phyloP scores from a whole-genome alignment of 2,113 vertebrate species.

The Acinonyx jubatus region DNA sequence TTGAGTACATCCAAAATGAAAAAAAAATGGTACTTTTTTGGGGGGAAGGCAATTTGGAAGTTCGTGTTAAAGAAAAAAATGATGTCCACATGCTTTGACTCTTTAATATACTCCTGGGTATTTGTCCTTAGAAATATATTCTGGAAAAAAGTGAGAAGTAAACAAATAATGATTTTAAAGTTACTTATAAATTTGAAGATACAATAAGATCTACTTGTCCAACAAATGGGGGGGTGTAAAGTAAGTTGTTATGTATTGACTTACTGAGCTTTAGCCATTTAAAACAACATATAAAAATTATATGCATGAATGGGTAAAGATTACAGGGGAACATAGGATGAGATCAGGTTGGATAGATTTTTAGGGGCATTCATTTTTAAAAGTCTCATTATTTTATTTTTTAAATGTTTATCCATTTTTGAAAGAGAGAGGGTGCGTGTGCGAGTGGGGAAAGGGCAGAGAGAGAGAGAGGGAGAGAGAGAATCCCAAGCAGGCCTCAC shows the following conservation, averaged over 20 bases:
- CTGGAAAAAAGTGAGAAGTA: background rate
- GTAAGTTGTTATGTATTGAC: background rate
- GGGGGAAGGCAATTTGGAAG: background rate
- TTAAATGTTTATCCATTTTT: background rate
- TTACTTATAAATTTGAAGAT: background rate
- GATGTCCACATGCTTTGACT: background rate
- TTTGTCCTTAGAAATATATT: background rate
- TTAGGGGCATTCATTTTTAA: background rate
- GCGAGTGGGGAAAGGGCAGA: no score
- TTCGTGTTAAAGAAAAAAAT: constrained; percentile 15
- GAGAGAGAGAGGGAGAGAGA: no score
- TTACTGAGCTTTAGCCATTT: background rate
- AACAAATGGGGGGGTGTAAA: background rate
- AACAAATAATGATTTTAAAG: background rate
- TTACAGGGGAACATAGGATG: background rate
- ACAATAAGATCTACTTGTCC: background rate
- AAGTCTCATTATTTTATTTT: background rate
- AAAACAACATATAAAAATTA: background rate
- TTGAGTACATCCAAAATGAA: background rate
- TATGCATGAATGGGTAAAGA: background rate
- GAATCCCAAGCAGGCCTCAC: no score
- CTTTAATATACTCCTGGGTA: background rate
- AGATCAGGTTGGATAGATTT: background rate
- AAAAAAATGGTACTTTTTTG: background rate
- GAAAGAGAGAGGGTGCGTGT: background rate